phyloP scores from a whole-genome alignment of 2,113 vertebrate species.

The Gavia stellata region DNA sequence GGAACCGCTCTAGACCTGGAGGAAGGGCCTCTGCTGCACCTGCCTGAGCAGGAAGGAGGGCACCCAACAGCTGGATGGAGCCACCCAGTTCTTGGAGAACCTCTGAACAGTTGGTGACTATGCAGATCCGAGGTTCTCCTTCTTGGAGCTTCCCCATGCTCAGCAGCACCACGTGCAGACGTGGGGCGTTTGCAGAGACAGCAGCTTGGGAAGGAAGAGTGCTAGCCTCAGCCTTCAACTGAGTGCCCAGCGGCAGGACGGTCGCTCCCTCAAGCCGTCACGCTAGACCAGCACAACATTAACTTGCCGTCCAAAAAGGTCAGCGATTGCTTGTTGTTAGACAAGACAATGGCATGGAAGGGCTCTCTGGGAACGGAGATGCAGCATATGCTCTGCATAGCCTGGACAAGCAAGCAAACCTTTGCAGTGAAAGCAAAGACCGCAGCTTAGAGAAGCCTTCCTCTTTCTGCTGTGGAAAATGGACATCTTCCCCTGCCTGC shows the following conservation, averaged over 20 bases:
- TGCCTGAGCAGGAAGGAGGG: not conserved
- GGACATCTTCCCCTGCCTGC: not conserved
- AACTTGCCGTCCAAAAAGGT: not conserved
- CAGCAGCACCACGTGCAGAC: not conserved
- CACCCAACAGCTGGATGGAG: not conserved
- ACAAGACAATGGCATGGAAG: not conserved
- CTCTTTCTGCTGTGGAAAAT: not conserved
- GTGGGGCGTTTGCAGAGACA: not conserved
- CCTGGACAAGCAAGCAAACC: not conserved
- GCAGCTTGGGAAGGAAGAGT: not conserved
- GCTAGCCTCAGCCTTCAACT: not conserved
- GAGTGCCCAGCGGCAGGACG: not conserved
- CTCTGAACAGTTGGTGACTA: not conserved
- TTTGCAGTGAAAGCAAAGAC: not conserved
- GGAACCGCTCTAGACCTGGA: not conserved
- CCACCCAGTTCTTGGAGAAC: not conserved
- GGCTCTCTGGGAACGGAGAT: not conserved
- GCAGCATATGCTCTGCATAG: not conserved
- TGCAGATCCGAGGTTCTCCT: not conserved
- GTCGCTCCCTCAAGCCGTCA: not conserved
- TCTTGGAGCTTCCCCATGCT: not conserved
- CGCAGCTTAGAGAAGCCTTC: not conserved
- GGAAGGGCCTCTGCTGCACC: not conserved
- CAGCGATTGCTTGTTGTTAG: fast-evolving
- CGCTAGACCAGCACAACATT: not conserved